A percentile compares a stretch with the other conserved stretches of the same genome.
phyloP scores from a whole-genome alignment of 2,797 vertebrate species.

The Pseudochromis fuscus region DNA sequence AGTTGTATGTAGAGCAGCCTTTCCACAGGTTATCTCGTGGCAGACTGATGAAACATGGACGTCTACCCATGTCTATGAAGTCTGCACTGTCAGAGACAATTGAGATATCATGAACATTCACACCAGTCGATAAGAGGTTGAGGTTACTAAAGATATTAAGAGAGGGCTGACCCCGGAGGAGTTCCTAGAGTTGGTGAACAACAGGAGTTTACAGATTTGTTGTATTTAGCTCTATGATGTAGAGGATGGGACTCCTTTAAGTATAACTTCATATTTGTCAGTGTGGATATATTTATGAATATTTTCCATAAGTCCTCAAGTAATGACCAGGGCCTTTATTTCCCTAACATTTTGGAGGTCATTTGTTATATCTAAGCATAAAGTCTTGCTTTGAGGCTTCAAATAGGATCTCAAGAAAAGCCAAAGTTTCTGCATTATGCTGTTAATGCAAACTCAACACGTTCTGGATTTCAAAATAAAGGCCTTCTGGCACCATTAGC shows the following conservation, averaged over 20 bases:
- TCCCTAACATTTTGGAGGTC: too few relatives aligned
- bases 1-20: conserved; percentile 12
- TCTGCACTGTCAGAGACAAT: background rate
- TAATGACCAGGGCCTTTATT: too few relatives aligned
- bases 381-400: too few relatives aligned
- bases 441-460: too few relatives aligned
- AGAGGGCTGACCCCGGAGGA: background rate
- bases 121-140: background rate
- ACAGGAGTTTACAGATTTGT: background rate
- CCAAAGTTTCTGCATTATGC: too few relatives aligned
- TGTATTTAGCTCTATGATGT: background rate
- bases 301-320: too few relatives aligned
- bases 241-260: background rate
- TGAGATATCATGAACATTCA: background rate
- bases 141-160: background rate
- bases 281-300: background rate
- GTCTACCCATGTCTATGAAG: background rate
- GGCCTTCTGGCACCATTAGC: too few relatives aligned
- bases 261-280: background rate
- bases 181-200: background rate
- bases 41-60: conserved; percentile 1
- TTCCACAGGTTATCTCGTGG: conserved; percentile 20
- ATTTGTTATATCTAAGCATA: too few relatives aligned
- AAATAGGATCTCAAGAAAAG: too few relatives aligned
- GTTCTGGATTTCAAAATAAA: too few relatives aligned